A percentile compares a stretch with the other conserved stretches of the same genome.
Evolutionary conservation across 2,113 vertebrate genomes (phyloP).

Genomic region (Ahaetulla prasina): DNA sequence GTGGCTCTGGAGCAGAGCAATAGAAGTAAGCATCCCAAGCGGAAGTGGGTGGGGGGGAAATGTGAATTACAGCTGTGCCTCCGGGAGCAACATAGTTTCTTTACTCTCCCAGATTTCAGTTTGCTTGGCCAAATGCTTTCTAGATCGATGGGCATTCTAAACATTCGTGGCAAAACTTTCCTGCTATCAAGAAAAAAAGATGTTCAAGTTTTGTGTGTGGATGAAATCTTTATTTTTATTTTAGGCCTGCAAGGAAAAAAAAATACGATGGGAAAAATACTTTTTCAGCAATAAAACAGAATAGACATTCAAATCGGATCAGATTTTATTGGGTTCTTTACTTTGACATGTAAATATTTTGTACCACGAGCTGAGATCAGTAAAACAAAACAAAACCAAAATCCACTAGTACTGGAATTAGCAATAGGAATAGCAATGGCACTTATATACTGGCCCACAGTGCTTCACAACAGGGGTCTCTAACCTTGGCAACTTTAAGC

Average conservation of each 20-base stretch:
- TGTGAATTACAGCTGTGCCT: slow-evolving; percentile 10
- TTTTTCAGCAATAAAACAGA: neutral
- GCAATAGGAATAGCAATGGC: neutral
- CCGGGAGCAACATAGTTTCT: accelerated
- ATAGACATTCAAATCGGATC: neutral
- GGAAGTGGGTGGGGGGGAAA: neutral
- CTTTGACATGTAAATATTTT: neutral
- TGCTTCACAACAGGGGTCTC: neutral
- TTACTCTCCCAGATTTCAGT: neutral
- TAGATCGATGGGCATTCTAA: neutral
- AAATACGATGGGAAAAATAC: neutral
- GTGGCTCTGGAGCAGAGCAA: accelerated
- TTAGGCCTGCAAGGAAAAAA: neutral
- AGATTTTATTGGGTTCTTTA: neutral
- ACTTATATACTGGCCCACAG: neutral
- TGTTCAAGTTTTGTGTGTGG: neutral
- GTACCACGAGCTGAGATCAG: neutral
- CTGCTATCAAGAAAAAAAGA: neutral
- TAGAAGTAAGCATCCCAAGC: slow-evolving; percentile 29
- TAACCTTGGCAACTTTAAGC: too few relatives aligned
- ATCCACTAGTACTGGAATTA: neutral
- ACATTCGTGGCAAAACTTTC: neutral
- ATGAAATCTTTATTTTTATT: neutral
- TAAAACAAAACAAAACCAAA: neutral
- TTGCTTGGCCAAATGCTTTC: slow-evolving; percentile 1